Conservation (phyloP, 1,140 invertebrate species). For the Platyscapa corneri region DNA sequence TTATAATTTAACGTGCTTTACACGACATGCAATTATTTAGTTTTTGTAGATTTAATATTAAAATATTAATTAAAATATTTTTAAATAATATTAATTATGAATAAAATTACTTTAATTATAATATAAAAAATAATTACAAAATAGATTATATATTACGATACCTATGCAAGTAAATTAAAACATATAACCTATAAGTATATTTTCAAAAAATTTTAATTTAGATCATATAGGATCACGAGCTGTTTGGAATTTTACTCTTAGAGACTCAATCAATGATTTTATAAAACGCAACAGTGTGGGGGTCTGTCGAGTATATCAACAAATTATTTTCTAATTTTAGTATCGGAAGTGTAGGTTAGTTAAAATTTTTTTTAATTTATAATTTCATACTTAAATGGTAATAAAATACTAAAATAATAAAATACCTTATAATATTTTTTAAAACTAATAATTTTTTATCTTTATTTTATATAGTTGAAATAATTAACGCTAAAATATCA, state of each 20-base stretch:
- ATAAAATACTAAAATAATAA: neutral
- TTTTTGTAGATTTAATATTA: too few species aligned
- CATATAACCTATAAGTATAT: too few species aligned
- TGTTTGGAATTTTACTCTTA: conserved; percentile 82
- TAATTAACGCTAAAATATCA: conserved; percentile 77
- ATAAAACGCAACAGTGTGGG: conserved; percentile 83
- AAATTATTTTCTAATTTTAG: conserved; percentile 77
- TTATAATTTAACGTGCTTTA: neutral
- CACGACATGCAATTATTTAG: too few species aligned
- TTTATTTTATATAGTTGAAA: conserved; percentile 74
- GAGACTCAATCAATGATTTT: conserved; percentile 80
- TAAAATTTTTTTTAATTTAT: conserved; percentile 20
- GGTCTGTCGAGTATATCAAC: conserved; percentile 76
- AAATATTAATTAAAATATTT: too few species aligned
- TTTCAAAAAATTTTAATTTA: conserved; percentile 44
- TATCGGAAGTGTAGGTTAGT: conserved; percentile 79
- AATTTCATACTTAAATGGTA: conserved; percentile 29
- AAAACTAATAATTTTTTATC: conserved; percentile 1
- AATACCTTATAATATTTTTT: neutral
- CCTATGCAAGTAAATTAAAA: too few species aligned
- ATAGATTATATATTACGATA: too few species aligned
- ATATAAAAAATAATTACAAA: too few species aligned
- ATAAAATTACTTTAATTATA: too few species aligned
- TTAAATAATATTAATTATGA: too few species aligned
- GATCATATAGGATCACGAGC: conserved; percentile 70